These are phyloP conservation scores for Pristionchus pacificus DNA, from an alignment of 1,140 invertebrate genomes.

Conservation along the genomic window DNA sequence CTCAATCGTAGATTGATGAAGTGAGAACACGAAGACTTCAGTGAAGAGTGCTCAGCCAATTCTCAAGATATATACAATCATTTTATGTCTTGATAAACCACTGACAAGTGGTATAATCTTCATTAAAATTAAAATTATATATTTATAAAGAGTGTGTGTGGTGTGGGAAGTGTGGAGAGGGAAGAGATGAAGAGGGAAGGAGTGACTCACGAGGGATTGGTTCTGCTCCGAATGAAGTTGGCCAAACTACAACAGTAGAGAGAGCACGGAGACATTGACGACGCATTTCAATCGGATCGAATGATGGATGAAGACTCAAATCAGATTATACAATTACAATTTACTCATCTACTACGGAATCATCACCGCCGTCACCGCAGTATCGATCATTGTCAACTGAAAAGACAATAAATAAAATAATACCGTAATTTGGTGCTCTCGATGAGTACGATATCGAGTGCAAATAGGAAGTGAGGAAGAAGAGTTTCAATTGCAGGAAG, in stretches of 20 bases:
- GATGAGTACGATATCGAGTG: slow-evolving; percentile 79
- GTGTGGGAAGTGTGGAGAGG: too few relatives aligned
- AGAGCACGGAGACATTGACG: slow-evolving; percentile 46
- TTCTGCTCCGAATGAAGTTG: slow-evolving; percentile 47
- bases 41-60: slow-evolving; percentile 16
- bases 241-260: slow-evolving; percentile 49
- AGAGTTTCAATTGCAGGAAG: slow-evolving; percentile 85
- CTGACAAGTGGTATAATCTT: too few relatives aligned
- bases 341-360: too few relatives aligned
- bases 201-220: slow-evolving; percentile 29
- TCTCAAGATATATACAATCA: slow-evolving; percentile 4
- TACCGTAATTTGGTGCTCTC: slow-evolving; percentile 67
- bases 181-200: not conserved
- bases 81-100: too few relatives aligned
- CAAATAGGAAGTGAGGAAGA: slow-evolving; percentile 79
- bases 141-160: too few relatives aligned
- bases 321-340: not conserved
- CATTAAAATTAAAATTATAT: too few relatives aligned
- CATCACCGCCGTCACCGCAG: too few relatives aligned
- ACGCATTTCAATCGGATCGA: slow-evolving; percentile 51
- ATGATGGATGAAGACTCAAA: slow-evolving; percentile 51
- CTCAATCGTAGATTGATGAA: slow-evolving; percentile 76
- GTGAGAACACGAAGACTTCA: slow-evolving; percentile 56
- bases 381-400: too few relatives aligned
- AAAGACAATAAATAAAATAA: slow-evolving; percentile 19